Evolutionary conservation across 1,140 invertebrate species (phyloP), one percentile per base, ranked within the genome.

Genomic region (Halictus rubicundus): DNA sequence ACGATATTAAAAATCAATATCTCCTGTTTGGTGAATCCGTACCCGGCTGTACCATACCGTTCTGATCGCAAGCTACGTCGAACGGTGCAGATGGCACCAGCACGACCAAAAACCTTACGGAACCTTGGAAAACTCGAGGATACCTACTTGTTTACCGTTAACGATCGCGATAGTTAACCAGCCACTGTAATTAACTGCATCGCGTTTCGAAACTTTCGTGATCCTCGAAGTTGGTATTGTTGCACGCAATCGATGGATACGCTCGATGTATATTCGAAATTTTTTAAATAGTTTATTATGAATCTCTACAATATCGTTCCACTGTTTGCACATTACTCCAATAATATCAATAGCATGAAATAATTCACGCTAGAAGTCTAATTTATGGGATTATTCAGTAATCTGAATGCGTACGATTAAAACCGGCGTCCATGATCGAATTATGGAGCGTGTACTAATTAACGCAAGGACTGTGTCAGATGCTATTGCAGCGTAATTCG

Each of bases 1-100:
- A 64, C 79, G 74, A 84, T 82, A 85, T 86, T 85, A 85, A 85
- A 85, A 85, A 86, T 85, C 80, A 85, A 86, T 85, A 86, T 68
- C 61, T 19, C 49, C 59, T 61, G 72, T 85, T 85, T 71, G 75
- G 60, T 32, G 66, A 39, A 82, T 85, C 68, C 73, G 83, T 88
- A 79, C 83, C 80, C 75, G 71, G 46, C 60, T 66, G 80, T 77
- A 59, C 81, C 85, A 68, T 42, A n/a, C 64, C 64, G 82, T 68
- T 71, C 32, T 32, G 23, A 66, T 32, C 23, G 37, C 32, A 8
- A 21, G 1, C 42, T 21, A 14, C 14, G 25, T 21, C 16, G 37
- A 74, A 79, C 42, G 21, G 1, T 1, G 27, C 23, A 37, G 9
- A 42, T 21, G n/a, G 21, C 68, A 52, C 54, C 63, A 42, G 32